phyloP scores from a whole-genome alignment of 2,888 invertebrate genomes.

The Eupithecia tripunctaria region DNA sequence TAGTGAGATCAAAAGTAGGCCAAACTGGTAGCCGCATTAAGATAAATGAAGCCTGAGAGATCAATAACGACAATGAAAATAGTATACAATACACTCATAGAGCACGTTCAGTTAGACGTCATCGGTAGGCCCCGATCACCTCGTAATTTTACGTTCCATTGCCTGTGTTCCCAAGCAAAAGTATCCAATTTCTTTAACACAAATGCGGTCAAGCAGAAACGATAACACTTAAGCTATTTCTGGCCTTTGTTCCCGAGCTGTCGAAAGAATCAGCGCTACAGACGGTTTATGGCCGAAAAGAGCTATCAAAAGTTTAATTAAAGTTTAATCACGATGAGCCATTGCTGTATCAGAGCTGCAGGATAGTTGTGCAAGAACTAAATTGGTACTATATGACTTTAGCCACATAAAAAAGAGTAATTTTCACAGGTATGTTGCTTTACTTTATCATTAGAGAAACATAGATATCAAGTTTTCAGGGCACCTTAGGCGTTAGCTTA shows the following conservation, averaged over 20 bases:
- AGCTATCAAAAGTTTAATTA: slow-evolving; percentile 70
- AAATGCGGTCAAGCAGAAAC: slow-evolving; percentile 70
- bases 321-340: slow-evolving; percentile 60
- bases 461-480: neutral
- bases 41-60: slow-evolving; percentile 63
- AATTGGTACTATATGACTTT: neutral
- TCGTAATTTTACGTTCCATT: slow-evolving; percentile 79
- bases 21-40: slow-evolving; percentile 59
- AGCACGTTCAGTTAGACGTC: slow-evolving; percentile 52
- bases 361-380: slow-evolving; percentile 10
- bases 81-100: slow-evolving; percentile 55
- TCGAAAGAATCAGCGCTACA: slow-evolving; percentile 41
- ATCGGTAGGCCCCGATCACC: slow-evolving; percentile 66
- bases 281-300: slow-evolving; percentile 47
- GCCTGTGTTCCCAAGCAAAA: slow-evolving; percentile 74
- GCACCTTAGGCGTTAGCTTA: neutral
- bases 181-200: slow-evolving; percentile 77
- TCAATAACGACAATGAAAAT: slow-evolving; percentile 66
- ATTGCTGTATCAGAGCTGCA: slow-evolving; percentile 29
- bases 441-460: neutral
- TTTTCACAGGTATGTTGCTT: neutral
- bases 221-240: slow-evolving; percentile 72
- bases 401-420: neutral
- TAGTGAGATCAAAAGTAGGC: slow-evolving; percentile 38
- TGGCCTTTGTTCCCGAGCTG: slow-evolving; percentile 60